phyloP scores from a whole-genome alignment of 2,113 vertebrate species.

The Cynoglossus semilaevis region DNA sequence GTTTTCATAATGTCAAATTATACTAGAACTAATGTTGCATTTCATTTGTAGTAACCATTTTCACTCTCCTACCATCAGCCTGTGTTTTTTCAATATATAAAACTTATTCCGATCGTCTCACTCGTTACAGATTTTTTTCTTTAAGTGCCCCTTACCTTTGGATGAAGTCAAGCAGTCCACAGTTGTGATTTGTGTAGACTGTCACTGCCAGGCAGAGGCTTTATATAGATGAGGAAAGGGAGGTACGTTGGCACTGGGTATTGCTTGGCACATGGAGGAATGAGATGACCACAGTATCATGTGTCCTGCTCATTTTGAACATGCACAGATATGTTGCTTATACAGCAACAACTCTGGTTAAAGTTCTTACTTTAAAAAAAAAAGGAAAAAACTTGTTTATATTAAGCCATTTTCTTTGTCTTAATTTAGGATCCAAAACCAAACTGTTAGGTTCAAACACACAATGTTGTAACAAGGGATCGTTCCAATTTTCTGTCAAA shows the following conservation, averaged over 20 bases:
- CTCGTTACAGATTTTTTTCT: not conserved
- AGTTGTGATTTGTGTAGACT: slow-evolving; percentile 4
- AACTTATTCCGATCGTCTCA: not conserved
- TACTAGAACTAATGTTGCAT: slow-evolving; percentile 18
- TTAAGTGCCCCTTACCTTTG: slow-evolving; percentile 30
- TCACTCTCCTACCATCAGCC: not conserved
- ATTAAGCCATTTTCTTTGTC: too few species aligned
- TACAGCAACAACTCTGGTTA: not conserved
- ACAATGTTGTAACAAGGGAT: too few species aligned
- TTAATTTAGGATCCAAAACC: too few species aligned
- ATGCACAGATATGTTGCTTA: not conserved
- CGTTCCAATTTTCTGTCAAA: too few species aligned
- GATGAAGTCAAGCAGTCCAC: not conserved
- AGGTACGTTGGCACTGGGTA: slow-evolving; percentile 27
- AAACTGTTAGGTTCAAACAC: too few species aligned
- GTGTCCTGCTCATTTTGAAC: slow-evolving; percentile 16
- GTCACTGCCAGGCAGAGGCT: slow-evolving; percentile 39
- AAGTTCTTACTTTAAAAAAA: not conserved
- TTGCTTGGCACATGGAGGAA: slow-evolving; percentile 24
- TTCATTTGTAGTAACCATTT: not conserved
- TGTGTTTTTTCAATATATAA: not conserved
- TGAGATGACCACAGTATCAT: slow-evolving; percentile 20
- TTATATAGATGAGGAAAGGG: slow-evolving; percentile 59
- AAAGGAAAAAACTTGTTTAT: too few species aligned
- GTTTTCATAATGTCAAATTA: too few species aligned